Evolutionary conservation across 37 sponge, comb jelly and placozoan genomes (phyloP).

Genomic region (Lycopodina hypogea): DNA sequence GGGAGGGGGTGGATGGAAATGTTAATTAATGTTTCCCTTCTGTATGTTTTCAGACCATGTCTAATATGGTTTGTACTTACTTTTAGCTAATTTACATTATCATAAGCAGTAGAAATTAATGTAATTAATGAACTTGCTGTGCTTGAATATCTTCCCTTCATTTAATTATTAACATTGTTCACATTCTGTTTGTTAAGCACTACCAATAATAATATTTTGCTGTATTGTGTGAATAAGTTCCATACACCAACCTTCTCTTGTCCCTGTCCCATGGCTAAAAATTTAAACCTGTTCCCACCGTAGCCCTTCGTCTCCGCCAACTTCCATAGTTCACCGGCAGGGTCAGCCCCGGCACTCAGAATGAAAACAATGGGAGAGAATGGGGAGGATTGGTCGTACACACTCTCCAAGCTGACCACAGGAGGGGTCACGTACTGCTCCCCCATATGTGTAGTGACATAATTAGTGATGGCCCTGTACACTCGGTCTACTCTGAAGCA

Average conservation of each 20-base stretch:
- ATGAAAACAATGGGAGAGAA: slow-evolving; percentile 97
- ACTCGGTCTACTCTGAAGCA: slow-evolving; percentile 98
- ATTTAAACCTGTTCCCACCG: slow-evolving; percentile 97
- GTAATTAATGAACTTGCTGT: no score
- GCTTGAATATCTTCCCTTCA: no score
- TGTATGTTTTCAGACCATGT: no score
- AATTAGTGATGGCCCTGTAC: slow-evolving; percentile 94
- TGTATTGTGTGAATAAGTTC: no score
- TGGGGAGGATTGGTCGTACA: slow-evolving; percentile 91
- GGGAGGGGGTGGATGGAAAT: no score
- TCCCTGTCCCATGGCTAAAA: slow-evolving; percentile 99
- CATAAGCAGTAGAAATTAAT: no score
- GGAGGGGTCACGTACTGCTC: slow-evolving; percentile 99
- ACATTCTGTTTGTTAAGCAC: not conserved
- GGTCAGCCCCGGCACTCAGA: slow-evolving; percentile 98
- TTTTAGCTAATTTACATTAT: no score
- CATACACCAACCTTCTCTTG: slow-evolving; percentile 85
- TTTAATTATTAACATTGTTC: not conserved
- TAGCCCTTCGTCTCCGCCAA: slow-evolving; percentile 91
- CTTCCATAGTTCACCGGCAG: slow-evolving; percentile 95
- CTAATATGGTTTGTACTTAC: no score
- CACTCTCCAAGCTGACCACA: slow-evolving; percentile 88
- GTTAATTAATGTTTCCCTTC: no score
- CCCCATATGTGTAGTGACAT: slow-evolving; percentile 91
- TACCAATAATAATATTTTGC: not conserved